Percentiles rank a stretch among this genome's conserved stretches.
Evolutionary conservation across 2,113 vertebrate species (phyloP).

Genomic region (Larimichthys crocea): DNA sequence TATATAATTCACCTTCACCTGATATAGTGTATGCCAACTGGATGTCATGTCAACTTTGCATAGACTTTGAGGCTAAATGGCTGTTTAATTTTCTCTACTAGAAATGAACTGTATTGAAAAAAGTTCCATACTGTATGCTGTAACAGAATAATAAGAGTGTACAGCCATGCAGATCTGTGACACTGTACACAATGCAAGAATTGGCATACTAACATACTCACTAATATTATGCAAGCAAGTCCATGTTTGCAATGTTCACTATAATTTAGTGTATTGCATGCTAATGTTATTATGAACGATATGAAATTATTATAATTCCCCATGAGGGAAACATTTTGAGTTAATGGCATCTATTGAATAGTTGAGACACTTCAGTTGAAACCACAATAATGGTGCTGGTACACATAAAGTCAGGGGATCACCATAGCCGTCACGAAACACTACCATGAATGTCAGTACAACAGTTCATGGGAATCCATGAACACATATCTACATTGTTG

Average conservation of each 20-base stretch:
- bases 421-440: background rate
- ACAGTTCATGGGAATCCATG: background rate
- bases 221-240: no score
- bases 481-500: background rate
- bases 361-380: background rate
- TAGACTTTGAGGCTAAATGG: background rate
- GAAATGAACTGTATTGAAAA: background rate
- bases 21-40: background rate
- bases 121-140: background rate
- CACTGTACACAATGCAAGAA: background rate
- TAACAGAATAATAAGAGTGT: background rate
- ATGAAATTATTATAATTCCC: background rate
- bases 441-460: background rate
- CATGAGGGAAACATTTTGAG: background rate
- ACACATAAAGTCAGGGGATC: background rate
- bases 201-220: no score
- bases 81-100: background rate
- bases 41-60: background rate
- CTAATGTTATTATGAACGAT: no score
- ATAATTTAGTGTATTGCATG: no score
- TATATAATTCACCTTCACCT: background rate
- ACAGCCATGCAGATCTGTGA: background rate
- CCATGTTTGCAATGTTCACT: no score
- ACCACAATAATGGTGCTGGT: background rate
- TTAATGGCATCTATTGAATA: background rate